Conservation (phyloP, 2,888 invertebrate genomes). For the Tetramorium bicarinatum region DNA sequence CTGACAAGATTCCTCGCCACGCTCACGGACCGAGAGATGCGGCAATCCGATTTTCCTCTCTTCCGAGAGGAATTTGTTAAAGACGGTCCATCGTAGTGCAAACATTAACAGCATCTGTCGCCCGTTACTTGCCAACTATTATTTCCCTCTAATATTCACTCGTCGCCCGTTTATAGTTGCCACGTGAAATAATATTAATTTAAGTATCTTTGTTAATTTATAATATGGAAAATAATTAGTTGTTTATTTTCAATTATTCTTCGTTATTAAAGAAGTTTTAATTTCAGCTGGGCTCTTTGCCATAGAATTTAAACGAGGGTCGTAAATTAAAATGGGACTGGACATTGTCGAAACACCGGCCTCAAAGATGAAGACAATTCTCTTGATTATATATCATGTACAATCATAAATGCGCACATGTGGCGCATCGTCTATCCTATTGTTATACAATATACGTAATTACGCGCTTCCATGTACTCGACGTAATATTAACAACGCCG, state of each 20-base stretch:
- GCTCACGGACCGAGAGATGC: constrained; percentile 20
- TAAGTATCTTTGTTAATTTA: neutral
- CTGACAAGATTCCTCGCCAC: constrained; percentile 43
- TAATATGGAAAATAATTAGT: neutral
- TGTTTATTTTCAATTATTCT: neutral
- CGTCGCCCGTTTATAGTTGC: neutral
- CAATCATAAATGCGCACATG: neutral
- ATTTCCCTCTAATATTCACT: neutral
- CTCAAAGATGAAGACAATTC: neutral
- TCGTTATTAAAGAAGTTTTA: neutral
- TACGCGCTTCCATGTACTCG: constrained; percentile 41
- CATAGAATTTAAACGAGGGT: neutral
- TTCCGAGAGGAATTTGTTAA: constrained; percentile 19
- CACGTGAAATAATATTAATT: neutral
- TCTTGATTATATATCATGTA: neutral
- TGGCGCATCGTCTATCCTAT: neutral
- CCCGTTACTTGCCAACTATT: neutral
- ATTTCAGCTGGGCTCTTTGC: neutral
- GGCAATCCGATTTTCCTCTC: constrained; percentile 43
- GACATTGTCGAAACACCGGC: neutral
- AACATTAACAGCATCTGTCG: constrained; percentile 30
- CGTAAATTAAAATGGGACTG: neutral
- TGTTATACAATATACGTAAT: constrained; percentile 37
- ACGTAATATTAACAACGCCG: constrained; percentile 24
- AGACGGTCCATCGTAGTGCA: neutral